Base-by-base conservation (phyloP, 2,888 invertebrate genomes). In the Odontocerum albicorne region DNA sequence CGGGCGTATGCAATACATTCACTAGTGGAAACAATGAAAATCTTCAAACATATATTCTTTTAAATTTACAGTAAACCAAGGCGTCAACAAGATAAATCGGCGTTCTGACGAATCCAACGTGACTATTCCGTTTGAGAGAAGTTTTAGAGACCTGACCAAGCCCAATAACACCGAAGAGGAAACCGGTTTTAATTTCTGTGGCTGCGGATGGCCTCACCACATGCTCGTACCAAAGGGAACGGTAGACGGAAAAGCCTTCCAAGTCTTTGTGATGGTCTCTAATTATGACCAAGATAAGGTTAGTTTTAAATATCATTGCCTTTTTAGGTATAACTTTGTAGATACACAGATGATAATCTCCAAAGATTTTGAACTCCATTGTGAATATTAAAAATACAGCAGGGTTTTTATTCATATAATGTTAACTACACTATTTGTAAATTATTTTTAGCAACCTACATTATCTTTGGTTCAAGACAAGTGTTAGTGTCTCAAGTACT, bases 151-250 rank as follows among this genome's bases (percentile, higher is more conserved):
- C 21, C 17, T 40, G 8, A 72, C 68, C 36, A 65, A 77, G 35
- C 81, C 80, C 1, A 70, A 68, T 1, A 65, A 66, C 2, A 65
- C 65, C 1, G 19, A 19, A 2, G 16, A 40, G n/a, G 59, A 55
- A 3, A 62, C 62, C 2, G 67, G 69, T 36, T 80, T 79, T 66
- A 81, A 83, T 66, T 81, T 80, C 72, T 85, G 85, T 66, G 84
- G 84, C 8, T 85, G 85, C 60, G 83, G 83, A 51, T 83, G 83
- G 82, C 84, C 84, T 0, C 78, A 82, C 45, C 82, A 84, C 57
- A 74, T 84, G 74, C 68, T 83, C 3, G 65, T 82, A 39, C 82
- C 83, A 0, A 80, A 77, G 64, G 83, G 83, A 20, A 76, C 63
- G 4, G 67, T 71, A 3, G 73, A 75, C 58, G 83, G 83, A 31